Evolutionary conservation across 64 coral and sea anemone species (phyloP), one percentile per base, ranked within the genome.

Genomic region (Catalaphyllia jardinei): DNA sequence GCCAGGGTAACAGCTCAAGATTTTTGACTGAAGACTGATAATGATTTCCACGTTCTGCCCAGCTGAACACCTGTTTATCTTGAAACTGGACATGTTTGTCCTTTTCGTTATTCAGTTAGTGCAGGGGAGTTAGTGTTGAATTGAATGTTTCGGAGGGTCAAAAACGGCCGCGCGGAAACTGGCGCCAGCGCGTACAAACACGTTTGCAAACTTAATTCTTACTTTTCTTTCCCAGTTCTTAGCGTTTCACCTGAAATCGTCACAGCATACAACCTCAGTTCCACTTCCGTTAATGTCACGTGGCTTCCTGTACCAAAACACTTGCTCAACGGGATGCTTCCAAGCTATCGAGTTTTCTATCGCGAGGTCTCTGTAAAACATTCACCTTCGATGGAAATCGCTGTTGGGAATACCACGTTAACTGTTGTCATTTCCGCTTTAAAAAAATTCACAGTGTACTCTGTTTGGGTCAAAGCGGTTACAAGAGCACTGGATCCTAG

Each of bases 391-490:
- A 83, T 8, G 11, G 6, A 60, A 17, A 62, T 60, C 3, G 9
- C n/a, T 20, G 18, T 31, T n/a, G 15, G 8, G 31, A 29, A 62
- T 62, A n/a, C 54, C 2, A 33, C 79, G 10, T 22, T 29, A 29
- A 31, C 55, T 2, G 79, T 62, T 11, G 13, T 20, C 3, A 67
- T 83, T 60, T 31, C 54, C 30, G 19, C 14, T 4, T 67, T 83
- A 38, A 31, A 29, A n/a, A 83, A 62, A 67, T 83, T 62, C 18
- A 83, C 79, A 46, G 62, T 83, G n/a, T 83, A 83, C n/a, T 83
- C 55, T 18, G 79, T 83, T 17, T 67, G 79, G 79, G 79, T 83
- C 19, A 29, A 29, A 30, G 79, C 79, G 51, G 54, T 62, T 31
- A 62, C 54, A 7, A 10, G 10, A 22, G 79, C 25, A 20, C 27